Evolutionary conservation across 2,113 vertebrate genomes (phyloP), one percentile per base, ranked within the genome.

Genomic region (Anser brachyrhynchus): DNA sequence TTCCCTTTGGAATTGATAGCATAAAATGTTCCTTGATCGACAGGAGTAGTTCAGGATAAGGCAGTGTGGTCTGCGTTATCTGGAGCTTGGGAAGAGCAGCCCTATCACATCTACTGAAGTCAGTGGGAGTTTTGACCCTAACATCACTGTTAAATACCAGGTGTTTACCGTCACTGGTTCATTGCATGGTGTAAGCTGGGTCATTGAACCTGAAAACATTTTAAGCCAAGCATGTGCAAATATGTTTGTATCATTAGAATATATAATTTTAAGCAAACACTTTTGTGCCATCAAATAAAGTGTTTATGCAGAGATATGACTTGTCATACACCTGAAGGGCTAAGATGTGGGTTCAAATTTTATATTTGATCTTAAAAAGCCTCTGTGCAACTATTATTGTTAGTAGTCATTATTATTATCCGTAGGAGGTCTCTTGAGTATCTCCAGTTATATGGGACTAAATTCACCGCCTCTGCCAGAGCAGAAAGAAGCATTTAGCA

Each of bases 141-240:
- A 13, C 6, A 33, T 49, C 54, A 66, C 35, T 35, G 4, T 62
- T 44, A 52, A 31, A 70, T 54, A 3, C 51, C 15, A 65, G 0
- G 0, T 28, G 21, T 37, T 76, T 78, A 33, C 0, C 3, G 31
- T 3, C 41, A 87, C 10, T 28, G 37, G 51, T 79, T 37, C 1
- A n/a, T 66, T 87, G 28, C 3, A 4, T 29, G 41, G 8, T 54
- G 26, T 61, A 72, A 43, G 5, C 2, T 33, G 37, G 31, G 9
- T 74, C 28, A 41, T 2, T 1, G 73, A 62, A 5, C 49, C 25
- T 58, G 46, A 72, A 83, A 80, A 21, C 1, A 5, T 67, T 71
- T 58, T 14, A 74, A 89, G 23, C 3, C 31, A 70, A 26, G 11
- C 0, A 1, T 26, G 11, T 83, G 20, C 4, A 57, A 39, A 85